Conservation (phyloP, 1,140 invertebrate species). For the Rhynchophorus ferrugineus region DNA sequence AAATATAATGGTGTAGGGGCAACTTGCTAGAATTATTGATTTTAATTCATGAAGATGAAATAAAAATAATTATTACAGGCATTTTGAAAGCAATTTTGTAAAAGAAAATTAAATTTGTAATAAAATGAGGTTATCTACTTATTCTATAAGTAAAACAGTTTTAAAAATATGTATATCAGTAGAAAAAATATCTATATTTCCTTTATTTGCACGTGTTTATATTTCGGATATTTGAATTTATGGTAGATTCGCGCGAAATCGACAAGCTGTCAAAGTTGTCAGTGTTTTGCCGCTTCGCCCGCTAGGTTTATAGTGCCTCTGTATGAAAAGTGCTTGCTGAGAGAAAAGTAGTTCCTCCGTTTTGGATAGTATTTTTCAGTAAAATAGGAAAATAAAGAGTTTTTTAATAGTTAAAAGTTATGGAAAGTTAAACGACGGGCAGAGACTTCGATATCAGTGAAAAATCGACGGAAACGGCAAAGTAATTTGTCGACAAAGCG, state of each 20-base stretch:
- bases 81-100: too few relatives aligned
- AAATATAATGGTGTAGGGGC: too few relatives aligned
- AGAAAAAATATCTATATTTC: too few relatives aligned
- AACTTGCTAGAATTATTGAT: too few relatives aligned
- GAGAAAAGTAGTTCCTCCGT: constrained; percentile 16
- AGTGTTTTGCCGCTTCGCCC: constrained; percentile 4
- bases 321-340: constrained; percentile 10
- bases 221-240: too few relatives aligned
- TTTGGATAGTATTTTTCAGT: neutral
- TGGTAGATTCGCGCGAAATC: constrained; percentile 8
- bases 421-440: neutral
- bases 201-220: too few relatives aligned
- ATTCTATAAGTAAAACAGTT: too few relatives aligned
- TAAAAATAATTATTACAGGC: too few relatives aligned
- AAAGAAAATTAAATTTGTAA: too few relatives aligned
- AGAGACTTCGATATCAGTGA: neutral
- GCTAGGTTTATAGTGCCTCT: constrained; percentile 13
- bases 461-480: neutral
- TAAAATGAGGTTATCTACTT: too few relatives aligned
- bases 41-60: too few relatives aligned
- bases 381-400: neutral
- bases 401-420: neutral
- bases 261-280: constrained; percentile 13
- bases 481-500: constrained; percentile 31
- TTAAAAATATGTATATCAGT: too few relatives aligned